Conservation (phyloP, 2,888 invertebrate species). For the Coelopa pilipes region DNA sequence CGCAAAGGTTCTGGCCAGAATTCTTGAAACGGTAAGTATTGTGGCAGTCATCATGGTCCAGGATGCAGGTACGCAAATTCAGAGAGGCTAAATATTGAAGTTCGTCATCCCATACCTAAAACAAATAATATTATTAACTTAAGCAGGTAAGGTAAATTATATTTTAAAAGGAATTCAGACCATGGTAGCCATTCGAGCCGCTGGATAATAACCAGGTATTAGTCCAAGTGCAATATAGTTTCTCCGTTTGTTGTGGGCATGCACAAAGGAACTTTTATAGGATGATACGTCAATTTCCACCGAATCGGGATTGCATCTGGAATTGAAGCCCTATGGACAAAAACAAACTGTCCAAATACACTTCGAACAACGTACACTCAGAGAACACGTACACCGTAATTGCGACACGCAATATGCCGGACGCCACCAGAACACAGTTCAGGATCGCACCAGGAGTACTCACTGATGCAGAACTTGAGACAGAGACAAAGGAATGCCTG, state of each 20-base stretch:
- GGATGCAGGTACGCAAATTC: slow-evolving; percentile 61
- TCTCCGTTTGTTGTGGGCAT: slow-evolving; percentile 62
- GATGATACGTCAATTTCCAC: slow-evolving; percentile 55
- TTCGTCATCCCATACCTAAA: slow-evolving; percentile 64
- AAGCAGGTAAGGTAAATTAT: neutral
- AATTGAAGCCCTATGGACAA: slow-evolving; percentile 53
- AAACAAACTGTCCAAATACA: neutral
- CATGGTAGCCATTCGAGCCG: slow-evolving; percentile 64
- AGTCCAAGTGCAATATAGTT: slow-evolving; percentile 63
- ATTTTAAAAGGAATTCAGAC: slow-evolving; percentile 47
- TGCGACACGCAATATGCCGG: slow-evolving; percentile 60
- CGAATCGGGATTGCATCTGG: slow-evolving; percentile 58
- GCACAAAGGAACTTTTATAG: slow-evolving; percentile 55
- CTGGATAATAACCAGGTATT: slow-evolving; percentile 63
- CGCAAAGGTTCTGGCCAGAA: slow-evolving; percentile 63
- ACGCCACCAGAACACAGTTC: slow-evolving; percentile 52
- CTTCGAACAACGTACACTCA: neutral
- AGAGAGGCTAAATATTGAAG: slow-evolving; percentile 61
- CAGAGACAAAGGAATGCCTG: neutral
- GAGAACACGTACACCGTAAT: slow-evolving; percentile 58
- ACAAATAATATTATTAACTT: neutral
- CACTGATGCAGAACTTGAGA: slow-evolving; percentile 16
- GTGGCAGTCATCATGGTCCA: slow-evolving; percentile 64
- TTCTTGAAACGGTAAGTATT: slow-evolving; percentile 61
- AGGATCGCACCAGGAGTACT: slow-evolving; percentile 58